A percentile compares a stretch with the other conserved stretches of the same genome.
phyloP scores from a whole-genome alignment of 2,113 vertebrate genomes.

The Pachypanchax playfairii region DNA sequence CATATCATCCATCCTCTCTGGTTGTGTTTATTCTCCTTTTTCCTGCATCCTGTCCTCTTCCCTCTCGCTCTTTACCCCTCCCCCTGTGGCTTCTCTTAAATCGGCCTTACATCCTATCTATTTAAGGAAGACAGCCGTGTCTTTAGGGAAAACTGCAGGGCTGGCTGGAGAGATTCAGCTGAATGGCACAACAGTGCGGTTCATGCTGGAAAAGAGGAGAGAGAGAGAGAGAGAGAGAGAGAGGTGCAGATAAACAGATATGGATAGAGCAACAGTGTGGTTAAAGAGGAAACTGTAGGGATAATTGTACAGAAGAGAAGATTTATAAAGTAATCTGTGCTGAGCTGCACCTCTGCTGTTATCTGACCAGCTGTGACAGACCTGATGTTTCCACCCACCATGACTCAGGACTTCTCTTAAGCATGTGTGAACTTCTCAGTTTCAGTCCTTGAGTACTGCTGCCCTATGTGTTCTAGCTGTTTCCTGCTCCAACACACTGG shows the following conservation, averaged over 20 bases:
- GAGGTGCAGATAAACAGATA: slow-evolving; percentile 40
- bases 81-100: slow-evolving; percentile 41
- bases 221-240: neutral
- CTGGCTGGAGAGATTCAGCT: slow-evolving; percentile 40
- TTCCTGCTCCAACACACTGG: too few species aligned
- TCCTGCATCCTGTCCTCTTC: neutral
- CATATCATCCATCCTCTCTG: slow-evolving; percentile 1
- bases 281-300: slow-evolving; percentile 3
- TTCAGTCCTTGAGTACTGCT: too few species aligned
- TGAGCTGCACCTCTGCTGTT: slow-evolving; percentile 24
- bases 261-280: slow-evolving; percentile 8
- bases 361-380: slow-evolving; percentile 17
- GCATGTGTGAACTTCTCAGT: neutral
- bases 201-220: slow-evolving; percentile 5
- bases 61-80: slow-evolving; percentile 1
- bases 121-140: slow-evolving; percentile 57
- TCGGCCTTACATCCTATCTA: slow-evolving; percentile 47
- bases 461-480: too few species aligned
- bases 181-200: slow-evolving; percentile 40
- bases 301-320: slow-evolving; percentile 3
- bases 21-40: slow-evolving; percentile 30
- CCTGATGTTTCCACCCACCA: slow-evolving; percentile 5
- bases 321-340: slow-evolving; percentile 4
- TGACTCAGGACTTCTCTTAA: slow-evolving; percentile 18
- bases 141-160: slow-evolving; percentile 54